These are phyloP conservation scores for rabbit (Oryctolagus cuniculus) DNA, from an alignment of 2,113 vertebrate species.

Conservation along the genomic window DNA sequence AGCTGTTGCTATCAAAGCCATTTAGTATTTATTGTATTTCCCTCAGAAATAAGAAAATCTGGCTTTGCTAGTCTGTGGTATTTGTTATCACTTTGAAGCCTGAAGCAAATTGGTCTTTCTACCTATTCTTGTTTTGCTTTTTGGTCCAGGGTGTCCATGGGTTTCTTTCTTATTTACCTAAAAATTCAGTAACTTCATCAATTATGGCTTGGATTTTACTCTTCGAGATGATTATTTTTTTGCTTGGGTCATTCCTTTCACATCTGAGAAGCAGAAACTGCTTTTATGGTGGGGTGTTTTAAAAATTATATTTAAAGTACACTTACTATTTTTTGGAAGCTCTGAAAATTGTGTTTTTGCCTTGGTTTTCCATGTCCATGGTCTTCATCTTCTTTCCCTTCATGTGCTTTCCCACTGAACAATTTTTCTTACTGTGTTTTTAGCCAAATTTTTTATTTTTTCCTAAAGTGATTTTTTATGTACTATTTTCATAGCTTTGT, in stretches of 20 bases:
- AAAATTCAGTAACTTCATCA: neutral
- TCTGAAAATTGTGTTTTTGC: neutral
- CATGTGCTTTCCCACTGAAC: neutral
- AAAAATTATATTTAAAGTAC: neutral
- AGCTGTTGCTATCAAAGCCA: neutral
- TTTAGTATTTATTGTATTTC: neutral
- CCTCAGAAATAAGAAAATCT: neutral
- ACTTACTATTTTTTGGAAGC: neutral
- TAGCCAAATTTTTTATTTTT: neutral
- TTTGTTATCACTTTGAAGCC: neutral
- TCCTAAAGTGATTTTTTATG: neutral
- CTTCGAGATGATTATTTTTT: neutral
- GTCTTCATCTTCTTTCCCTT: constrained; percentile 16
- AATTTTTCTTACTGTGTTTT: neutral
- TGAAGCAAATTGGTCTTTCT: neutral
- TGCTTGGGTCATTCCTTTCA: neutral
- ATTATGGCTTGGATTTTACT: neutral
- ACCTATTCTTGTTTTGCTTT: neutral
- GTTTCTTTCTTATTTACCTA: neutral
- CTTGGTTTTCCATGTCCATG: neutral
- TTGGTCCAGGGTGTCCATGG: neutral
- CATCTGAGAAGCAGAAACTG: neutral
- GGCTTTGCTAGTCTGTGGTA: neutral
- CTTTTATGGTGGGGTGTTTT: constrained; percentile 41
- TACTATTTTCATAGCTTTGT: neutral